A percentile compares a stretch with the other conserved stretches of the same genome.
phyloP scores from a whole-genome alignment of 2,888 invertebrate genomes.

The Parnassius smintheus region DNA sequence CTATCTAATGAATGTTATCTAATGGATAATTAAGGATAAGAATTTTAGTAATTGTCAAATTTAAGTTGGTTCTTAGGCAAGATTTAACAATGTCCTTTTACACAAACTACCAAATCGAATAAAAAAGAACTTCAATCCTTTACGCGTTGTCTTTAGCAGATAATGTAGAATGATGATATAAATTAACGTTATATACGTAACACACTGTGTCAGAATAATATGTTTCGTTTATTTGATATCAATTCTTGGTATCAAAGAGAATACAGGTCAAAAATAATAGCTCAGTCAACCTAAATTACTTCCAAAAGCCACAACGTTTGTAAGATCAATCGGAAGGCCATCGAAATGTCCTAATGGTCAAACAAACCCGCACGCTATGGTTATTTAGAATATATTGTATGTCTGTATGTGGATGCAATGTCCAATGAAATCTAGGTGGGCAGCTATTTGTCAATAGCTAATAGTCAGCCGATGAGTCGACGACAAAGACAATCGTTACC shows the following conservation, averaged over 20 bases:
- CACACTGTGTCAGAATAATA: too few species aligned
- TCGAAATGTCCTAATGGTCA: slow-evolving; percentile 54
- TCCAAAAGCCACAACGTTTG: slow-evolving; percentile 26
- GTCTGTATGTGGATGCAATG: slow-evolving; percentile 37
- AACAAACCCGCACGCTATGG: slow-evolving; percentile 48
- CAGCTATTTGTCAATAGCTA: slow-evolving; percentile 70
- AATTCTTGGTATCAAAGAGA: background rate
- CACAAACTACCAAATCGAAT: too few species aligned
- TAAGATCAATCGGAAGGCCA: slow-evolving; percentile 48
- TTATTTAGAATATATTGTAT: slow-evolving; percentile 36
- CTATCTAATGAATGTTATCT: too few species aligned
- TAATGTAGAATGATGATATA: too few species aligned
- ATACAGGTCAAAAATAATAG: slow-evolving; percentile 1
- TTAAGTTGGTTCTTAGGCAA: too few species aligned
- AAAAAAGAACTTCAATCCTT: too few species aligned
- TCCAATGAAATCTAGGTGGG: slow-evolving; percentile 35
- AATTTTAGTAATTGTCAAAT: too few species aligned
- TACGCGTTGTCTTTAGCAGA: too few species aligned
- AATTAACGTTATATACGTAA: too few species aligned
- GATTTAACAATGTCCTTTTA: too few species aligned
- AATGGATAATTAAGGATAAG: too few species aligned
- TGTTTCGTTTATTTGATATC: too few species aligned
- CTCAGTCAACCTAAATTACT: slow-evolving; percentile 23
- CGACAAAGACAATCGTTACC: slow-evolving; percentile 70
- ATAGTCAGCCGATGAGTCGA: slow-evolving; percentile 61